Conservation (phyloP, 2,888 invertebrate genomes). For the Buathra laborator region DNA sequence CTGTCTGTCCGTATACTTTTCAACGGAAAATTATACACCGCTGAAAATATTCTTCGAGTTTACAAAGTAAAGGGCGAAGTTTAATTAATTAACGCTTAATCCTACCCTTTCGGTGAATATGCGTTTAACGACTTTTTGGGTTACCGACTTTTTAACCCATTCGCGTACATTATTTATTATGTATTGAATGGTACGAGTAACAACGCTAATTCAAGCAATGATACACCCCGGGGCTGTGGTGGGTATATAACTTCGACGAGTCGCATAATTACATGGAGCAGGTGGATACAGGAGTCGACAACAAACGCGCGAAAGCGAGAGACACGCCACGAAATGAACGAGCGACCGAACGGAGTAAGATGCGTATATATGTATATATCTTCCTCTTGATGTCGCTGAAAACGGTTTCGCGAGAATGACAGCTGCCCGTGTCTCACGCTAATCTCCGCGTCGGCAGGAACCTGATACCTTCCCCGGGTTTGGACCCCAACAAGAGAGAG, state of each 20-base stretch:
- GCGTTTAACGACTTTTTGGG: no score
- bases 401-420: constrained; percentile 68
- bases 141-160: no score
- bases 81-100: not conserved
- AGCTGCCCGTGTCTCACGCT: constrained; percentile 73
- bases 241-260: constrained; percentile 20
- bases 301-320: not conserved
- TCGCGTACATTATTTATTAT: no score
- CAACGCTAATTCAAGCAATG: no score
- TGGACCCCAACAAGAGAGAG: constrained; percentile 40
- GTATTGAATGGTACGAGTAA: no score
- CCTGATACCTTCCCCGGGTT: constrained; percentile 60
- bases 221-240: no score
- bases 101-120: not conserved
- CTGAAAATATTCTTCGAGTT: not conserved
- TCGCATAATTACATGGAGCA: constrained; percentile 37
- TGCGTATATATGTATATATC: constrained; percentile 1
- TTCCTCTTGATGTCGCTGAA: constrained; percentile 48
- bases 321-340: not conserved
- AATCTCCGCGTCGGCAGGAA: constrained; percentile 71
- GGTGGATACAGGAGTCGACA: constrained; percentile 31
- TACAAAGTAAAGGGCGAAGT: not conserved
- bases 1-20: not conserved
- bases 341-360: constrained; percentile 27
- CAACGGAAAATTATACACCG: not conserved